Evolutionary conservation across 2,113 vertebrate species (phyloP), one percentile per base, ranked within the genome.

Genomic region (Rostratula benghalensis): DNA sequence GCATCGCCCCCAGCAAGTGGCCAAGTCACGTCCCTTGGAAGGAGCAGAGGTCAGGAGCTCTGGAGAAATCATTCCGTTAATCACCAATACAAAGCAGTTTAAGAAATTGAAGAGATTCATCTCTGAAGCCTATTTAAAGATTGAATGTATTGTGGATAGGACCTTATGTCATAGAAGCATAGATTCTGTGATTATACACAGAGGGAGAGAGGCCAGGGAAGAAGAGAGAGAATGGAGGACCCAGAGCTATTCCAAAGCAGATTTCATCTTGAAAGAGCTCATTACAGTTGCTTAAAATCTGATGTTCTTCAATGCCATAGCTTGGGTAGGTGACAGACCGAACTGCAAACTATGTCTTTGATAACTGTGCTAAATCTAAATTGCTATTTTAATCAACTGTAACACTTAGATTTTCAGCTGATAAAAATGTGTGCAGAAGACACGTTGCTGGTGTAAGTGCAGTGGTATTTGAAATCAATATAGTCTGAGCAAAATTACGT

Each of bases 331-430:
- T 93, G 95, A 96, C 74, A 96, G 92, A 93, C 92, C 68, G 60
- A 91, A 91, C 87, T 95, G 73, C 80, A 95, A 95, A 92, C 50
- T 79, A 65, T 84, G 74, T 48, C 84, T 94, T 45, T 94, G 83
- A 93, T 90, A 96, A 79, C 95, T 89, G n/a, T 77, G 57, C 65
- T 95, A 92, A 85, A 95, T 92, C 77, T 84, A 73, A 94, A 94
- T 80, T 89, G 63, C 93, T 97, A 92, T 97, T 97, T 97, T 97
- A 94, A 92, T 91, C 87, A 79, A 63, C 77, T 82, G 20, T 54
- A 94, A 54, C 59, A 69, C 84, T 93, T 90, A 54, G 77, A 83
- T 87, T 95, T 93, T 93, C 84, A 94, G 86, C 70, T 89, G 90
- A 90, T 95, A 95, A 96, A 93, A 96, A 93, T 85, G 46, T 65